These are phyloP conservation scores for Burhinus bistriatus DNA, from an alignment of 2,113 vertebrate genomes.

Conservation along the genomic window DNA sequence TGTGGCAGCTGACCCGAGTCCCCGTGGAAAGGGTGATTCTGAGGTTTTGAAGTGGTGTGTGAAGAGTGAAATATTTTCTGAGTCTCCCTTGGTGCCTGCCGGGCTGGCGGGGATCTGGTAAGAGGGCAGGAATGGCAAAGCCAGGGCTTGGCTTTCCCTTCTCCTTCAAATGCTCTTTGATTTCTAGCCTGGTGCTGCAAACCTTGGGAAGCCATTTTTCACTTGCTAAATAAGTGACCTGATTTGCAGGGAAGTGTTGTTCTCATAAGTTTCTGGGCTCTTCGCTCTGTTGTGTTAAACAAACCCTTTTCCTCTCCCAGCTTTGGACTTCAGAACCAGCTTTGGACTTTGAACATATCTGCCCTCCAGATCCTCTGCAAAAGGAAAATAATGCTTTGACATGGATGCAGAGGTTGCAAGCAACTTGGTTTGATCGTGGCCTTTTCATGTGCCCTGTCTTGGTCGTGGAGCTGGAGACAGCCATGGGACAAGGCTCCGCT, in stretches of 20 bases:
- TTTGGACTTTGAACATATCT: not conserved
- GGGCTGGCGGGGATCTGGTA: not conserved
- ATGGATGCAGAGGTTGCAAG: not conserved
- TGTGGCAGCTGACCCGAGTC: not conserved
- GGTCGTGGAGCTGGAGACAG: not conserved
- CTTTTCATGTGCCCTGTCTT: not conserved
- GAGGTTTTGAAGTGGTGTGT: not conserved
- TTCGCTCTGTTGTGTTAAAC: not conserved
- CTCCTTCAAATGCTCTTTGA: not conserved
- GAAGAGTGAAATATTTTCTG: not conserved
- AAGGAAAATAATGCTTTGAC: not conserved
- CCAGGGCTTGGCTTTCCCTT: not conserved
- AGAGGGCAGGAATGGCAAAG: not conserved
- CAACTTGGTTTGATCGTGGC: not conserved
- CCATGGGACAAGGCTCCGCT: not conserved
- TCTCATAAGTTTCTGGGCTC: not conserved
- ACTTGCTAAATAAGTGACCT: not conserved
- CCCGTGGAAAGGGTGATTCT: not conserved
- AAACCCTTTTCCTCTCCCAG: not conserved
- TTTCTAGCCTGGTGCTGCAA: not conserved
- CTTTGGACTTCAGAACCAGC: not conserved
- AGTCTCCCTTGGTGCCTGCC: accelerated
- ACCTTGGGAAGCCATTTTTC: not conserved
- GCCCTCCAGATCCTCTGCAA: not conserved
- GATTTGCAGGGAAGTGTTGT: not conserved